Conservation (phyloP, 2,888 invertebrate species). For the Drosophila meridionalis region DNA sequence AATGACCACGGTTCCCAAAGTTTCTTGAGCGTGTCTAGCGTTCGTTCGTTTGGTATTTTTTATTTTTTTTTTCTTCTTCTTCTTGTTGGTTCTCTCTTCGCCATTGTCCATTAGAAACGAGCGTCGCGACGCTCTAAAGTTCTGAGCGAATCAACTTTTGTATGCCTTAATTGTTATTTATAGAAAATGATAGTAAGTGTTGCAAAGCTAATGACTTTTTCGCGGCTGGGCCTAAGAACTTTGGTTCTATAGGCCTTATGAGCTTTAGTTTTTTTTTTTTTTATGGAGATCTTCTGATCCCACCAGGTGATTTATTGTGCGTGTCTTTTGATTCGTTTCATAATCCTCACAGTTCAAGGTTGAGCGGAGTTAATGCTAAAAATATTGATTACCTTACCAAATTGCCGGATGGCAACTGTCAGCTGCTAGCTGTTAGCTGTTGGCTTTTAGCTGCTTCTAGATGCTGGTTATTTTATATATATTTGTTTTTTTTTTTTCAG, state of each 20-base stretch:
- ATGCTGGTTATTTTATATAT: conserved; percentile 13
- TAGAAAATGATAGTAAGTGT: conserved; percentile 78
- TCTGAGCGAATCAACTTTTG: conserved; percentile 49
- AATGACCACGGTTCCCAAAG: conserved; percentile 64
- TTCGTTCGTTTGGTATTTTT: conserved; percentile 13
- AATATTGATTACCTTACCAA: conserved; percentile 69
- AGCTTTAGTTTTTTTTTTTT: conserved; percentile 1
- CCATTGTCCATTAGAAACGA: conserved; percentile 48
- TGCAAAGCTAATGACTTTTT: conserved; percentile 73
- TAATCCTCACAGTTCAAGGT: conserved; percentile 67
- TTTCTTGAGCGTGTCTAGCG: conserved; percentile 45
- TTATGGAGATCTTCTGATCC: conserved; percentile 41
- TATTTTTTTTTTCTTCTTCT: background rate
- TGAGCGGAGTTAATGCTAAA: conserved; percentile 53
- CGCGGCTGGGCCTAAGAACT: conserved; percentile 27
- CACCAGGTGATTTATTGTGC: conserved; percentile 62
- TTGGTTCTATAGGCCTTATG: conserved; percentile 30
- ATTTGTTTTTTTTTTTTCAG: background rate
- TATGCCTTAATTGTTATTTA: conserved; percentile 79
- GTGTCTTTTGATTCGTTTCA: conserved; percentile 59
- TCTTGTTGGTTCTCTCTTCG: background rate
- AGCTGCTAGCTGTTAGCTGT: conserved; percentile 8
- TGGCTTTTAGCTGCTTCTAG: background rate
- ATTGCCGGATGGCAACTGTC: conserved; percentile 17
- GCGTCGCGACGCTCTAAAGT: conserved; percentile 9